phyloP scores from a whole-genome alignment of 2,888 invertebrate genomes.

The Oegoconia quadripuncta region DNA sequence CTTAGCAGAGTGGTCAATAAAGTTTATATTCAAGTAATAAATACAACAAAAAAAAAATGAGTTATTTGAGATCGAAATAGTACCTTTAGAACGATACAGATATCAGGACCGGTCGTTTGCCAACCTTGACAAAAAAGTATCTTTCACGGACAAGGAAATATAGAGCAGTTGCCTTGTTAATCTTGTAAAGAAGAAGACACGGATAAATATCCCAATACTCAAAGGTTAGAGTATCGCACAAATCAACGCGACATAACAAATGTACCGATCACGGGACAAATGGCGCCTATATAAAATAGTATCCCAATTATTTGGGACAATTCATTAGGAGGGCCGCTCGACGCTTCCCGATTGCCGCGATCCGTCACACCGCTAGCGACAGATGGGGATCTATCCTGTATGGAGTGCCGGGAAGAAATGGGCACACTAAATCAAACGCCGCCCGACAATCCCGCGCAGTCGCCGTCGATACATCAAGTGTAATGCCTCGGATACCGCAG shows the following conservation, averaged over 20 bases:
- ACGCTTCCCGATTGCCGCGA: slow-evolving; percentile 66
- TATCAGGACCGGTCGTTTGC: too few relatives aligned
- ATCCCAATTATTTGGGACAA: slow-evolving; percentile 78
- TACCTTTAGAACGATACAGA: too few relatives aligned
- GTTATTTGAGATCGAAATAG: too few relatives aligned
- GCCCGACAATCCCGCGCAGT: slow-evolving; percentile 73
- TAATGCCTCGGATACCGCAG: slow-evolving; percentile 77
- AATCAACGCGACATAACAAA: slow-evolving; percentile 69
- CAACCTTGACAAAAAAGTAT: too few relatives aligned
- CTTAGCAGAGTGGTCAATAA: too few relatives aligned
- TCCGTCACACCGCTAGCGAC: slow-evolving; percentile 67
- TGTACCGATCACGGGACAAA: slow-evolving; percentile 72
- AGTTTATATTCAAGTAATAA: too few relatives aligned
- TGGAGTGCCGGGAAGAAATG: slow-evolving; percentile 75
- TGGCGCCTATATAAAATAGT: slow-evolving; percentile 74
- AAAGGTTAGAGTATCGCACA: slow-evolving; percentile 68
- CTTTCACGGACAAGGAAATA: neutral
- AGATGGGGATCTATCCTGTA: slow-evolving; percentile 70
- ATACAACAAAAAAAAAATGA: too few relatives aligned
- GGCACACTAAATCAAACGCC: slow-evolving; percentile 70
- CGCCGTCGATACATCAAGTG: slow-evolving; percentile 77
- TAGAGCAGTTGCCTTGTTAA: neutral
- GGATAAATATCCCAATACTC: slow-evolving; percentile 49
- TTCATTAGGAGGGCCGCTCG: slow-evolving; percentile 71
- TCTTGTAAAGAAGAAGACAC: slow-evolving; percentile 5